Evolutionary conservation across 2,113 vertebrate species (phyloP).

Genomic region (Daphoenositta chrysoptera): DNA sequence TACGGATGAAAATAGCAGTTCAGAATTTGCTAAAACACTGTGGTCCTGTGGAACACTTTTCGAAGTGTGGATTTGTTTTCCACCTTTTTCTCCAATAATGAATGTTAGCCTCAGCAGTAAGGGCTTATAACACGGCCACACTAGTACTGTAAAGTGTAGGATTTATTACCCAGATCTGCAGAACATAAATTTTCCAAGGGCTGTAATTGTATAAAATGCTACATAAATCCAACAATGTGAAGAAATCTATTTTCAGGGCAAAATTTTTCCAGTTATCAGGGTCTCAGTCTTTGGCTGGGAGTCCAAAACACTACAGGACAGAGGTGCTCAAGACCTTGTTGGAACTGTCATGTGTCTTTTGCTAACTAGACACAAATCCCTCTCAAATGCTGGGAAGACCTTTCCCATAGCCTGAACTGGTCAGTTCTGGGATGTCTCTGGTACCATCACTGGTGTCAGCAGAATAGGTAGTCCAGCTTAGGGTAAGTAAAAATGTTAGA

Average conservation of each 20-base stretch:
- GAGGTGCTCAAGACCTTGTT: neutral
- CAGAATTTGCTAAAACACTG: neutral
- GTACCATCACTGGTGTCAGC: neutral
- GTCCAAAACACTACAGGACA: neutral
- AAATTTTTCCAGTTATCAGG: neutral
- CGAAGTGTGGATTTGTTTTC: conserved; percentile 20
- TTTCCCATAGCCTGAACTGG: neutral
- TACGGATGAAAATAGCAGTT: neutral
- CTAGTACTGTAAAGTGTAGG: neutral
- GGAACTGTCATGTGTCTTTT: neutral
- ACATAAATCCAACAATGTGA: neutral
- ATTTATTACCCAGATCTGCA: conserved; percentile 26
- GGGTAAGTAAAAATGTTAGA: neutral
- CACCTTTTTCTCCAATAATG: neutral
- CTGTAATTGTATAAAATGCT: conserved; percentile 27
- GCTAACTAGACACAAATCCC: neutral
- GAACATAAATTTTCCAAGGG: conserved; percentile 21
- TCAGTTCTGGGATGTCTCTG: neutral
- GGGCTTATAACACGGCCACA: neutral
- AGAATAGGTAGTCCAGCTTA: neutral
- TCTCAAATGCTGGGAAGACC: neutral
- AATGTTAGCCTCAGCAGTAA: neutral
- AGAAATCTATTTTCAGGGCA: conserved; percentile 5
- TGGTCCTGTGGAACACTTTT: neutral
- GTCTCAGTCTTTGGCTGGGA: neutral